Evolutionary conservation across 2,888 invertebrate genomes (phyloP).

Genomic region (Julus scandinavius): DNA sequence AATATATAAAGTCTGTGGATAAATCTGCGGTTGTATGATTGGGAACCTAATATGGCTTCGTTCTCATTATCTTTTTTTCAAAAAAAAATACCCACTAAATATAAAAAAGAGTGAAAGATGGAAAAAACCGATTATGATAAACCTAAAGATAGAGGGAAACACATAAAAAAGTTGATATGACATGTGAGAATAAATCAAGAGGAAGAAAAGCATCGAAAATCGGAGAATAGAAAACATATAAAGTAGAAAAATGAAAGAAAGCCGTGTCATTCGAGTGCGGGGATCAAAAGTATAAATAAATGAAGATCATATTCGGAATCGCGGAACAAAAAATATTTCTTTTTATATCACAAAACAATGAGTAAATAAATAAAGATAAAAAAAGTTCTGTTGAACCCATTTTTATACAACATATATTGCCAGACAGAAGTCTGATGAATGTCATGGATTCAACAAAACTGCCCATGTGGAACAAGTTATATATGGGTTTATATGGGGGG

Average conservation of each 20-base stretch:
- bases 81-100: neutral
- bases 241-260: neutral
- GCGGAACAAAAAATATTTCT: neutral
- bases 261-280: neutral
- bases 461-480: too few species aligned
- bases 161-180: neutral
- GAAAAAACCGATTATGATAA: conserved; percentile 15
- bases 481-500: too few species aligned
- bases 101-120: neutral
- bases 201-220: neutral
- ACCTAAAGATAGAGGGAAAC: neutral
- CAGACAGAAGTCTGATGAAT: neutral
- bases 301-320: conserved; percentile 32
- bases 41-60: neutral
- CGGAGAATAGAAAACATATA: neutral
- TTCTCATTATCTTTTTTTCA: neutral
- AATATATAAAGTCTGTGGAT: neutral
- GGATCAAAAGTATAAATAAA: conserved; percentile 27
- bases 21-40: neutral
- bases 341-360: neutral
- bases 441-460: neutral
- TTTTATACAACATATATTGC: neutral
- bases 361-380: conserved; percentile 19
- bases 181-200: conserved; percentile 6
- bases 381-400: neutral